phyloP scores from a whole-genome alignment of 2,888 invertebrate species.

The Doris montereyensis region DNA sequence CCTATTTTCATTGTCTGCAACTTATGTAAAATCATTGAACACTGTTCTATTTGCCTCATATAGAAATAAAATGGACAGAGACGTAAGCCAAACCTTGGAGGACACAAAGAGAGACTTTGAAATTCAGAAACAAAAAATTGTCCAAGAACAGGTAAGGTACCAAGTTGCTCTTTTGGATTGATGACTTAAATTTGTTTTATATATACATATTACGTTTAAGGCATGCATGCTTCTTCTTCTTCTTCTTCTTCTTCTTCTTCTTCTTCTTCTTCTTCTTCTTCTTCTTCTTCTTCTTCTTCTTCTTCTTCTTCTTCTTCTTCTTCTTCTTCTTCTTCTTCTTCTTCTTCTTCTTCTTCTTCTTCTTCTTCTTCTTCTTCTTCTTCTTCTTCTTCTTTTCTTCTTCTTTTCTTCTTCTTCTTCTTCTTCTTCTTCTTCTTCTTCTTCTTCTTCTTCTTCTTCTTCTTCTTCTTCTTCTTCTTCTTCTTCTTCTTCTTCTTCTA shows the following conservation, averaged over 20 bases:
- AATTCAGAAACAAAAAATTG: slow-evolving; percentile 54
- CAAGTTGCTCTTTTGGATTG: too few relatives aligned
- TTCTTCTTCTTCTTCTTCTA: slow-evolving; percentile 4
- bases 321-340: not conserved
- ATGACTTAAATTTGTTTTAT: too few relatives aligned
- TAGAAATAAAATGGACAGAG: slow-evolving; percentile 67
- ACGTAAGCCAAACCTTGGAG: slow-evolving; percentile 68
- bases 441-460: not conserved
- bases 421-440: slow-evolving; percentile 12
- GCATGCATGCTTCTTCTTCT: not conserved
- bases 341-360: slow-evolving; percentile 15
- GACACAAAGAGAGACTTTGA: slow-evolving; percentile 64
- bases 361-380: slow-evolving; percentile 8
- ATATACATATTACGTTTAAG: too few relatives aligned
- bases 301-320: not conserved
- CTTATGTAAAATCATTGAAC: too few relatives aligned
- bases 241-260: not conserved
- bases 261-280: slow-evolving; percentile 27
- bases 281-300: slow-evolving; percentile 11
- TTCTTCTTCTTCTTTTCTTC: not conserved
- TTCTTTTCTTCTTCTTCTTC: not conserved
- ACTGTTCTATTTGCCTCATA: too few relatives aligned
- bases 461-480: slow-evolving; percentile 21
- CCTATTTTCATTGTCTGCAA: too few relatives aligned
- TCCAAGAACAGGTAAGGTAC: slow-evolving; percentile 66